Evolutionary conservation across 2,797 vertebrate species (phyloP).

Genomic region (Rhinogobio ventralis): DNA sequence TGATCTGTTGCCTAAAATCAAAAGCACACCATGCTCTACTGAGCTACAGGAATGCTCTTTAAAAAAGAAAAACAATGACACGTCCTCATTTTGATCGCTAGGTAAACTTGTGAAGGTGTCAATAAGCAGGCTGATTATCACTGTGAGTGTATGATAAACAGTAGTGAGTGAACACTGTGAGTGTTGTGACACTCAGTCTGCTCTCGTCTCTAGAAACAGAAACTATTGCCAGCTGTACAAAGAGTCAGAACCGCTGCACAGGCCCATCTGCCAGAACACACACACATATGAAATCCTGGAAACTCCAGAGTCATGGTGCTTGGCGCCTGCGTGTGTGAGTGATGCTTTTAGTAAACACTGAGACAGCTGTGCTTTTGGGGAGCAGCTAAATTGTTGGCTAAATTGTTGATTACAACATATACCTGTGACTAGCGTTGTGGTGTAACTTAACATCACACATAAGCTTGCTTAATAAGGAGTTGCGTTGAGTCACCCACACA

Average conservation of each 20-base stretch:
- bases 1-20: neutral
- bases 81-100: neutral
- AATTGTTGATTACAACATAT: conserved; percentile 54
- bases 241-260: conserved; percentile 64
- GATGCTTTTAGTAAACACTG: conserved; percentile 55
- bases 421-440: conserved; percentile 58
- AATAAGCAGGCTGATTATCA: conserved; percentile 24
- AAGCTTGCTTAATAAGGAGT: conserved; percentile 44
- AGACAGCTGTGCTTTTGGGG: conserved; percentile 53
- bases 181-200: conserved; percentile 53
- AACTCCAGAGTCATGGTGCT: conserved; percentile 61
- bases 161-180: conserved; percentile 36
- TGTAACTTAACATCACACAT: conserved; percentile 55
- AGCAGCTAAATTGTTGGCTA: conserved; percentile 42
- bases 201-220: conserved; percentile 57
- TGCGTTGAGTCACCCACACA: conserved; percentile 53
- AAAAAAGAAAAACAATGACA: neutral
- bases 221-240: conserved; percentile 66
- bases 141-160: conserved; percentile 55
- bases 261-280: conserved; percentile 37
- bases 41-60: neutral
- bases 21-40: neutral
- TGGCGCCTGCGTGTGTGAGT: conserved; percentile 41
- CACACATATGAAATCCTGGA: conserved; percentile 51
- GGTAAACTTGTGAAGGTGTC: conserved; percentile 32